A percentile compares a stretch with the other conserved stretches of the same genome.
These are phyloP conservation scores for Pedetes capensis DNA, from an alignment of 2,113 vertebrate species.

Conservation along the genomic window DNA sequence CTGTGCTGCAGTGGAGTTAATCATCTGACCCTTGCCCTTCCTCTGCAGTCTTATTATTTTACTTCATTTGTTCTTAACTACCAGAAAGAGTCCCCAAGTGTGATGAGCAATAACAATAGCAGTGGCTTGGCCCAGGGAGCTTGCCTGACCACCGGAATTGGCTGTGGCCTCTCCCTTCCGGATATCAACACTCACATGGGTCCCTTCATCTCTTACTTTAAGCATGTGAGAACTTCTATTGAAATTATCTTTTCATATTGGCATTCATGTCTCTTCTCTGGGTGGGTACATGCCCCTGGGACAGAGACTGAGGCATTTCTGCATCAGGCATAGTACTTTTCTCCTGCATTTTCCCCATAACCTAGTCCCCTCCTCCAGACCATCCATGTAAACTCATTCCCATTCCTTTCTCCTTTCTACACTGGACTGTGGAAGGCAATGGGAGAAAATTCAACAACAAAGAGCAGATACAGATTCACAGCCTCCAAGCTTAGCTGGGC, in stretches of 20 bases:
- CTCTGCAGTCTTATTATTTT: background rate
- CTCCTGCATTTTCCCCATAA: accelerated
- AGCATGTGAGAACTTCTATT: background rate
- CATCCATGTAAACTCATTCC: no score
- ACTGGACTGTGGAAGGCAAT: background rate
- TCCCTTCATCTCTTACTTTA: background rate
- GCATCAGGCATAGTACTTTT: background rate
- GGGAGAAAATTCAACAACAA: background rate
- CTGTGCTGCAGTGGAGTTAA: background rate
- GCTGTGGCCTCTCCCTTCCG: background rate
- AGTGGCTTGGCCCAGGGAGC: background rate
- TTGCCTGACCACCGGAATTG: background rate
- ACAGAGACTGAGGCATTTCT: background rate
- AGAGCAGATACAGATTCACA: background rate
- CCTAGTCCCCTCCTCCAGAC: background rate
- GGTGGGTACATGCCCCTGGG: accelerated
- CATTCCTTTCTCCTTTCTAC: background rate
- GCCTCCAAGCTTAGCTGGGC: background rate
- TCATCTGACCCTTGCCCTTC: background rate
- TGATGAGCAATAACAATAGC: background rate
- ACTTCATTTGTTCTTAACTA: background rate
- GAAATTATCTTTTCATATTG: background rate
- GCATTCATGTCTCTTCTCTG: background rate
- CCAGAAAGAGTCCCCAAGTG: constrained; percentile 30
- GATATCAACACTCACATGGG: accelerated